Evolutionary conservation across 2,888 invertebrate species (phyloP), one percentile per base, ranked within the genome.

Genomic region (Plemyria rubiginata): DNA sequence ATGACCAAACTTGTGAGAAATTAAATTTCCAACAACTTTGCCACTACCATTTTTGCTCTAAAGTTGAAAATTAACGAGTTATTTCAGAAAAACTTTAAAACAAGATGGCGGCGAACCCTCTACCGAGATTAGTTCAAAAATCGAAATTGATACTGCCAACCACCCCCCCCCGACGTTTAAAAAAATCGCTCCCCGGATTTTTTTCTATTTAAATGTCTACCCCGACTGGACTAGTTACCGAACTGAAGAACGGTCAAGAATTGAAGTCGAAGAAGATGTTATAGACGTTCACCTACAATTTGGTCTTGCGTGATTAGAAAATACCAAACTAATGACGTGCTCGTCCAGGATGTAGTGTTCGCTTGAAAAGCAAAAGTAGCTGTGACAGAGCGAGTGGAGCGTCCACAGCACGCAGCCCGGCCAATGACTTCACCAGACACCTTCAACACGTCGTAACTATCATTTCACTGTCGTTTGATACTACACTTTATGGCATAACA

Each of bases 351-450:
- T 86, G 86, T 84, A 82, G 82, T 83, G 87, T 87, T 85, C 86
- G 80, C 80, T 86, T 84, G 80, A 87, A 88, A 89, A 88, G 86
- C 89, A 88, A 89, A 88, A 88, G 88, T 87, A 84, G 84, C 86
- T 82, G 84, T 82, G 84, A 85, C 86, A 85, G 85, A 82, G 79
- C 84, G 82, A 84, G 82, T 80, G 79, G 78, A 82, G 78, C 84
- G 86, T 82, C 84, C 84, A 78, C 81, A 79, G 79, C 81, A 63
- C 84, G 80, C 78, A 78, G 80, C 75, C 84, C 82, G 88, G 88
- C 87, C 89, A 88, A 88, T 88, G 89, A 89, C 89, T 86, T 83
- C 81, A 82, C 80, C 78, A 75, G 76, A 76, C 77, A 80, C 82
- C 79, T 76, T 72, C 75, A 74, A 75, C 74, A 79, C 70, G 81